These are phyloP conservation scores for Megalops cyprinoides DNA, from an alignment of 2,797 vertebrate species.

Conservation along the genomic window DNA sequence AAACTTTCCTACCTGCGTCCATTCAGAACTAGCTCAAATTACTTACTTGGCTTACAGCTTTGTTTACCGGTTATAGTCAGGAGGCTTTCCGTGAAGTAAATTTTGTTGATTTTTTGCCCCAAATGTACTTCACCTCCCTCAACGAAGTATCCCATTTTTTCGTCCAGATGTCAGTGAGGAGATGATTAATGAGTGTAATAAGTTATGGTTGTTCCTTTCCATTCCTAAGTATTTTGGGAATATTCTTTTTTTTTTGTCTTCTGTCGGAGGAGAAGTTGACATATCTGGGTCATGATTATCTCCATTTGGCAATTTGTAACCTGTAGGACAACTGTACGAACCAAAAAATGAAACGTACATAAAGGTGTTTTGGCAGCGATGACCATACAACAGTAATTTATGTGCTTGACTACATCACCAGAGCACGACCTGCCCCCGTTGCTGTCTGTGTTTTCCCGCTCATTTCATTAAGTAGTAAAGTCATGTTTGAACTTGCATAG, in stretches of 20 bases:
- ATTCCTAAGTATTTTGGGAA: conserved; percentile 36
- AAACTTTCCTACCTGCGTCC: no score
- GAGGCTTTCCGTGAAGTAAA: background rate
- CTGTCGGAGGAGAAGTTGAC: conserved; percentile 42
- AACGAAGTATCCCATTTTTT: conserved; percentile 25
- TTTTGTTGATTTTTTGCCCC: background rate
- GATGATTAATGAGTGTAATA: conserved; percentile 38
- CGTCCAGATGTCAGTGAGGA: conserved; percentile 16
- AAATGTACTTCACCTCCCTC: background rate
- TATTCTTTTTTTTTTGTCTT: conserved; percentile 40
- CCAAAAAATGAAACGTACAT: background rate
- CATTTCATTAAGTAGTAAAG: background rate
- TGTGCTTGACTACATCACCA: conserved; percentile 54
- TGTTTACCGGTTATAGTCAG: background rate
- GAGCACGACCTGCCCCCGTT: conserved; percentile 44
- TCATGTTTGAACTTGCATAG: background rate
- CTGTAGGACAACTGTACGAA: conserved; percentile 39
- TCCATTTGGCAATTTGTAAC: conserved; percentile 43
- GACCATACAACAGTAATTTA: conserved; percentile 60
- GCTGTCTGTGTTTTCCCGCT: conserved; percentile 31
- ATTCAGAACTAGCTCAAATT: background rate
- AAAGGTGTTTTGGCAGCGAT: conserved; percentile 51
- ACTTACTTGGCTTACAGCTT: background rate
- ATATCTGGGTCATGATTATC: conserved; percentile 53
- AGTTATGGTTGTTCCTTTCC: conserved; percentile 22